A percentile compares a stretch with the other conserved stretches of the same genome.
Evolutionary conservation across 2,113 vertebrate species (phyloP).

Genomic region (Balaeniceps rex): DNA sequence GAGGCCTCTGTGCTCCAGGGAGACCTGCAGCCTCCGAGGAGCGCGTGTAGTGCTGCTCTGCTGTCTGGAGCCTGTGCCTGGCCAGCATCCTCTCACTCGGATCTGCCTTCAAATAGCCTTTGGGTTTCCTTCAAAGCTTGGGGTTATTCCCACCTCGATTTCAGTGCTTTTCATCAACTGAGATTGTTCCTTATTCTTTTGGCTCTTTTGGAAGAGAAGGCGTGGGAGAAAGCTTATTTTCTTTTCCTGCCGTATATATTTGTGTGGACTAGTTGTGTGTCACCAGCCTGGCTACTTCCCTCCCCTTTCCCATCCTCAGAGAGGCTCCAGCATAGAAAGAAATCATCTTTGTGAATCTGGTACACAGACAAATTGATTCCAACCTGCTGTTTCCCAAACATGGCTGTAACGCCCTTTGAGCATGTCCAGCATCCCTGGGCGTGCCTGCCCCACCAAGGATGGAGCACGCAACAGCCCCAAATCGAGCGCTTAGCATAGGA

Average conservation of each 20-base stretch:
- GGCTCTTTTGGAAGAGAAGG: background rate
- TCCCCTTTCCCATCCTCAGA: background rate
- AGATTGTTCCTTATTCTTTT: background rate
- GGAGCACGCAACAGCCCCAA: background rate
- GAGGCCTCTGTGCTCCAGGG: background rate
- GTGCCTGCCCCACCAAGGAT: background rate
- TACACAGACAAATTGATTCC: background rate
- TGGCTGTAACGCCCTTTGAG: background rate
- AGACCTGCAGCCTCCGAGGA: background rate
- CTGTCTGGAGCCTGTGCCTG: background rate
- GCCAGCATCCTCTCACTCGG: background rate
- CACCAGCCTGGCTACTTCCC: background rate
- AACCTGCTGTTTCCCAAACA: background rate
- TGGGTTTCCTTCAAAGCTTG: background rate
- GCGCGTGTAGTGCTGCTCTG: background rate
- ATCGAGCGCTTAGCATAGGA: rapidly evolving
- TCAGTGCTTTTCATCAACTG: background rate
- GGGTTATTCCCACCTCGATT: background rate
- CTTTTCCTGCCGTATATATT: background rate
- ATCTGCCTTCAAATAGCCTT: background rate
- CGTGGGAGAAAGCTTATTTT: background rate
- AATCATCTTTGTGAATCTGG: background rate
- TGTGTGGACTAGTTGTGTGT: background rate
- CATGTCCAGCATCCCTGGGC: background rate
- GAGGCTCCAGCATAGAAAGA: background rate